A percentile compares a stretch with the other conserved stretches of the same genome.
Evolutionary conservation across 2,888 invertebrate genomes (phyloP).

Genomic region (Dolomedes plantarius): DNA sequence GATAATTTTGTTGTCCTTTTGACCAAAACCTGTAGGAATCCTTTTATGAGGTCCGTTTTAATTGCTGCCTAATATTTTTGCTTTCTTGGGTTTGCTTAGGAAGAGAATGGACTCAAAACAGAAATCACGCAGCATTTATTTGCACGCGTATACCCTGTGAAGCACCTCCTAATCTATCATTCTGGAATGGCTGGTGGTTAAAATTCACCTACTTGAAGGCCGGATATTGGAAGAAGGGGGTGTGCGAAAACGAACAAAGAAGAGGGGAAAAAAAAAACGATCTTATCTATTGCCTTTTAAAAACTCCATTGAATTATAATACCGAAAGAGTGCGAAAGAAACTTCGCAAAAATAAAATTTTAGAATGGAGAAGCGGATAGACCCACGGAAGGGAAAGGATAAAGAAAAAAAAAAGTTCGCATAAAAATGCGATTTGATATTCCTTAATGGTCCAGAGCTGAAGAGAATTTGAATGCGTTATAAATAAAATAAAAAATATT

Average conservation of each 20-base stretch:
- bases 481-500: constrained; percentile 1
- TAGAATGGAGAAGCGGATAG: background rate
- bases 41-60: too few relatives aligned
- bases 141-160: too few relatives aligned
- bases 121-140: too few relatives aligned
- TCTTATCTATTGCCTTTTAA: constrained; percentile 16
- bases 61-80: too few relatives aligned
- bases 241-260: too few relatives aligned
- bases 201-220: background rate
- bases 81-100: too few relatives aligned
- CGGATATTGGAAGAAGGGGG: background rate
- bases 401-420: background rate
- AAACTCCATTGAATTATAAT: constrained; percentile 18
- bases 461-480: constrained; percentile 15
- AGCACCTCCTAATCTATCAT: background rate
- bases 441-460: constrained; percentile 15
- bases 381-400: background rate
- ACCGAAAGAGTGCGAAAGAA: background rate
- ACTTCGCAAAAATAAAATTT: background rate
- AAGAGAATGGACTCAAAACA: too few relatives aligned
- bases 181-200: background rate
- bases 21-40: too few relatives aligned
- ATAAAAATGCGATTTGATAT: constrained; percentile 18
- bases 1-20: too few relatives aligned
- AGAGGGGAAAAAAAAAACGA: background rate